Base-by-base conservation (phyloP, 2,888 invertebrate genomes). In the Lapara coniferarum region DNA sequence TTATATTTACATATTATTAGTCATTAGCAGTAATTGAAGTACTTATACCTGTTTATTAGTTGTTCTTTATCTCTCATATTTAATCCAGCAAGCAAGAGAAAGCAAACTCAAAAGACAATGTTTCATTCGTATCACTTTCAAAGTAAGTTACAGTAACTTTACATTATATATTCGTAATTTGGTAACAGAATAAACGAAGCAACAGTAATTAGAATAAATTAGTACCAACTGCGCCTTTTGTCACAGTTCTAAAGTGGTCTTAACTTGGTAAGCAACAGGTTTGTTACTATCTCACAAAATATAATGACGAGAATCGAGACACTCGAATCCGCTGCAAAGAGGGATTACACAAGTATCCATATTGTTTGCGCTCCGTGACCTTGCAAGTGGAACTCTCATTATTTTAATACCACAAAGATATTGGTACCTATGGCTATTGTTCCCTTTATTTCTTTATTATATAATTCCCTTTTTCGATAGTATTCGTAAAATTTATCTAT, bases 351-450 rank as follows among this genome's bases (percentile, higher is more conserved):
- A 76, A 78, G 80, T 80, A 84, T 81, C 74, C 81, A 75, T 77
- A 71, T 81, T 86, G 87, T 89, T 85, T 86, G 85, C 77, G 70
- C 73, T 74, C 75, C 87, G 87, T 87, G 86, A 83, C 85, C 83
- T 85, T 84, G 80, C 87, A 87, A 81, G 76, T 72, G 69, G 74
- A 76, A 71, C 69, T 70, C 78, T 85, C 78, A 85, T 85, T 86
- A 85, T 81, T 83, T 76, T 80, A 81, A 82, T 77, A 55, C 66
- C 66, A 51, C 66, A 66, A 66, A 56, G 56, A 56, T 56, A 69
- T 66, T 66, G 66, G 49, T 66, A 51, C n/a, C n/a, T n/a, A n/a
- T 37, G 30, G 51, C 16, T 66, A 66, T 69, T 57, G 57, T 69
- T 58, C 16, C 30, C 30, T 51, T 10, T 52, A 30, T 58, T 52